Conservation (phyloP, 2,113 vertebrate genomes). For the Blennius ocellaris region DNA sequence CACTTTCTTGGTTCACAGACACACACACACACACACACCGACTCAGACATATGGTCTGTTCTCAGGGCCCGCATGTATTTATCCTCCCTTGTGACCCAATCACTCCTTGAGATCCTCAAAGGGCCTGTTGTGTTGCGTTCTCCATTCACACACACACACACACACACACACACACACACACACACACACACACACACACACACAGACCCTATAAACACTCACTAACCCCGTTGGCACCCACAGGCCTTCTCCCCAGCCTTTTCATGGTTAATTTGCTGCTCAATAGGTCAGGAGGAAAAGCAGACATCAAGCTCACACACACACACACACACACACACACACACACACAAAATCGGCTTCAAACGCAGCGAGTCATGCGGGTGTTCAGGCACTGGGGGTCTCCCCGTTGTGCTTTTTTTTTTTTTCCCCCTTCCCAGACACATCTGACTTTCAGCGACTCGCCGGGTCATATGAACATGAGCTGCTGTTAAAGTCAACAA, state of each 20-base stretch:
- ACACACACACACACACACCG: conserved; percentile 8
- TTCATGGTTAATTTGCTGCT: conserved; percentile 72
- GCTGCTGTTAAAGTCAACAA: conserved; percentile 27
- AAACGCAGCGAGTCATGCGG: conserved; percentile 39
- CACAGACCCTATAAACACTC: conserved; percentile 51
- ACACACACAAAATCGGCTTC: not conserved
- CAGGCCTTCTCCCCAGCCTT: conserved; percentile 35
- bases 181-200: conserved; percentile 18
- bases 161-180: conserved; percentile 12
- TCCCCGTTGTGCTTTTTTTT: not conserved
- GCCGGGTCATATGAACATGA: conserved; percentile 17
- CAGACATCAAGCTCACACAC: conserved; percentile 40
- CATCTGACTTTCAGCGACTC: conserved; percentile 34
- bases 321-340: too few relatives aligned
- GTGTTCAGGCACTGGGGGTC: conserved; percentile 19
- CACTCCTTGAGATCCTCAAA: conserved; percentile 44
- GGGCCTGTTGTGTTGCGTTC: not conserved
- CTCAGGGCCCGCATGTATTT: conserved; percentile 61
- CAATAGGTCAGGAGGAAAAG: conserved; percentile 69
- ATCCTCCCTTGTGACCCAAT: conserved; percentile 64
- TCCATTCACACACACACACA: conserved; percentile 28
- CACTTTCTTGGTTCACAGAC: conserved; percentile 9
- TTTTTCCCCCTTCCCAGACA: conserved; percentile 43
- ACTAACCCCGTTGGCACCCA: conserved; percentile 24
- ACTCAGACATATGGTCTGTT: conserved; percentile 53